These are phyloP conservation scores for fruit fly (Drosophila melanogaster) DNA, from an alignment of 1,140 invertebrate species.

Conservation along the genomic window DNA sequence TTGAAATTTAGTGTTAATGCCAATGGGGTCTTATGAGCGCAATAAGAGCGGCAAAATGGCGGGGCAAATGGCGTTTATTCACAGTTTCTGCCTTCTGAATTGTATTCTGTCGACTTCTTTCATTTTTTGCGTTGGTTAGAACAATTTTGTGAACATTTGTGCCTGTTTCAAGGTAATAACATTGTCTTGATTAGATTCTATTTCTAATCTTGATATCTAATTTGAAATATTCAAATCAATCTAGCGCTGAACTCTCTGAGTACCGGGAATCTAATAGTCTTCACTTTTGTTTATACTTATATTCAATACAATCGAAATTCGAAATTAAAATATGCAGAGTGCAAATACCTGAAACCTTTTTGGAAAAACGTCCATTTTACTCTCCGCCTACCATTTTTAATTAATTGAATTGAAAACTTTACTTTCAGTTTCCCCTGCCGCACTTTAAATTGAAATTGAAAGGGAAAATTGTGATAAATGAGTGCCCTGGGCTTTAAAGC, in stretches of 20 bases:
- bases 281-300: too few relatives aligned
- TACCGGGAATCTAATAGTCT: too few relatives aligned
- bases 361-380: not conserved
- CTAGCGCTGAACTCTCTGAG: too few relatives aligned
- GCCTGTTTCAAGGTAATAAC: not conserved
- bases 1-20: conserved; percentile 77
- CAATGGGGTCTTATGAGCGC: conserved; percentile 32
- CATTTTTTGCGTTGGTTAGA: not conserved
- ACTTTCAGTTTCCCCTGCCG: conserved; percentile 26
- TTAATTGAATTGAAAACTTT: conserved; percentile 26
- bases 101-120: not conserved
- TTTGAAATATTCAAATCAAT: too few relatives aligned
- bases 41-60: conserved; percentile 30
- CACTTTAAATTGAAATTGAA: conserved; percentile 50
- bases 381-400: conserved; percentile 13
- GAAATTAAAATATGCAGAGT: too few relatives aligned
- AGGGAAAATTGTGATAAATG: conserved; percentile 73
- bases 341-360: not conserved
- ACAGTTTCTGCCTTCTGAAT: conserved; percentile 5
- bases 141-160: not conserved
- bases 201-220: too few relatives aligned
- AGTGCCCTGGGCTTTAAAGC: conserved; percentile 62
- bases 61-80: conserved; percentile 13
- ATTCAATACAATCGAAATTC: too few relatives aligned
- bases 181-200: not conserved